A percentile compares a stretch with the other conserved stretches of the same genome.
phyloP scores from a whole-genome alignment of 1,140 invertebrate species.

The Aricia agestis region DNA sequence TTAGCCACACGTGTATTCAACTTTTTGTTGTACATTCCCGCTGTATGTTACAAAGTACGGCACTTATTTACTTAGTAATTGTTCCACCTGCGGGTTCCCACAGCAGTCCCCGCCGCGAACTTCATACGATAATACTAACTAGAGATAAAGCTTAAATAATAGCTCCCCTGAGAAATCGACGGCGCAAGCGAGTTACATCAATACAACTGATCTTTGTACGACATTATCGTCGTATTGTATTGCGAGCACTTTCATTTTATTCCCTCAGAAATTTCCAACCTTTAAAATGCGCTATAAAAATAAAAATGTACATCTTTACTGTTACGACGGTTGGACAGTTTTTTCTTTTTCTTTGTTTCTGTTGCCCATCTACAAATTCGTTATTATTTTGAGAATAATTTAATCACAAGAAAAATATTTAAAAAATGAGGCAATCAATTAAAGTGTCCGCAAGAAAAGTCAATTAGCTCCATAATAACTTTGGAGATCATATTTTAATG shows the following conservation, averaged over 20 bases:
- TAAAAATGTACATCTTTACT: constrained; percentile 1
- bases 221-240: constrained; percentile 12
- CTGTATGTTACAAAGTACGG: not conserved
- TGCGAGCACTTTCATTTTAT: constrained; percentile 6
- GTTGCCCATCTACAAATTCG: too few relatives aligned
- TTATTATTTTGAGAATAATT: not conserved
- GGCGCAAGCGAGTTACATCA: constrained; percentile 16
- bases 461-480: not conserved
- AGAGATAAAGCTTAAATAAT: constrained; percentile 30
- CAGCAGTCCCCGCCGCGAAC: constrained; percentile 25
- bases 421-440: not conserved
- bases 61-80: constrained; percentile 11
- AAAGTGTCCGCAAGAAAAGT: not conserved
- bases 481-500: constrained; percentile 32
- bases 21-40: not conserved
- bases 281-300: constrained; percentile 6
- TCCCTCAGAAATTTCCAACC: constrained; percentile 8
- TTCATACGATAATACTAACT: constrained; percentile 37
- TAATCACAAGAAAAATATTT: not conserved
- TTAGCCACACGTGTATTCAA: not conserved
- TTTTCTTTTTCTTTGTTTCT: not conserved
- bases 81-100: constrained; percentile 35
- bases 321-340: not conserved
- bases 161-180: constrained; percentile 18
- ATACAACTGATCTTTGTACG: constrained; percentile 13